Percentiles rank a stretch among this genome's conserved stretches.
Evolutionary conservation across 2,113 vertebrate genomes (phyloP).

Genomic region (Anser brachyrhynchus): DNA sequence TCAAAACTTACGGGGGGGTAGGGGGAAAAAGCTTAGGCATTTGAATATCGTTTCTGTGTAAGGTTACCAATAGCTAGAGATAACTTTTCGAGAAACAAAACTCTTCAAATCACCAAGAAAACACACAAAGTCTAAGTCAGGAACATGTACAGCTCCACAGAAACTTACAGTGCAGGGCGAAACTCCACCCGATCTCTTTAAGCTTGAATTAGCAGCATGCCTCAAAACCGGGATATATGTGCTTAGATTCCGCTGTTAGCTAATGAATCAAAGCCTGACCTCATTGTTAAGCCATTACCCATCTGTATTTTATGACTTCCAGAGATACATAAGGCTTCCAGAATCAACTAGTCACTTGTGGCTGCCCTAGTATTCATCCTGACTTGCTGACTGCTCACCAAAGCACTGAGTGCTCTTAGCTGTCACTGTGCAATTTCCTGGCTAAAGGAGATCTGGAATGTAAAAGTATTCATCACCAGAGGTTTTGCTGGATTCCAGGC

Average conservation of each 20-base stretch:
- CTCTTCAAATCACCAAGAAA: not conserved
- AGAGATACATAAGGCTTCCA: slow-evolving; percentile 36
- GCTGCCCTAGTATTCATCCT: not conserved
- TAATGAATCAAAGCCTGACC: slow-evolving; percentile 40
- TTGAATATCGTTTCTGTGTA: not conserved
- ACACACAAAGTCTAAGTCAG: not conserved
- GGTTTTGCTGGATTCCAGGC: slow-evolving; percentile 54
- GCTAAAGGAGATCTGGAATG: slow-evolving; percentile 57
- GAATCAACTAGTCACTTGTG: slow-evolving; percentile 24
- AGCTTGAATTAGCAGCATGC: not conserved
- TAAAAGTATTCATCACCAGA: slow-evolving; percentile 51
- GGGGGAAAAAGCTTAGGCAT: not conserved
- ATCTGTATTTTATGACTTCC: slow-evolving; percentile 64
- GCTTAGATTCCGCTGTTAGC: not conserved
- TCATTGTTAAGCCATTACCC: slow-evolving; percentile 26
- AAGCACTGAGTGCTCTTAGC: not conserved
- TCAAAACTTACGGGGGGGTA: not conserved
- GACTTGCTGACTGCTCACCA: slow-evolving; percentile 29
- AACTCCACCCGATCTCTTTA: not conserved
- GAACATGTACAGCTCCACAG: not conserved
- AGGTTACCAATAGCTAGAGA: not conserved
- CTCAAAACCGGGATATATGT: not conserved
- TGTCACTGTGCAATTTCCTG: slow-evolving; percentile 48
- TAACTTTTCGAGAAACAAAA: not conserved
- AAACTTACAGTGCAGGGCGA: not conserved